Evolutionary conservation across 2,113 vertebrate genomes (phyloP).

Genomic region (Amia ocellicauda): DNA sequence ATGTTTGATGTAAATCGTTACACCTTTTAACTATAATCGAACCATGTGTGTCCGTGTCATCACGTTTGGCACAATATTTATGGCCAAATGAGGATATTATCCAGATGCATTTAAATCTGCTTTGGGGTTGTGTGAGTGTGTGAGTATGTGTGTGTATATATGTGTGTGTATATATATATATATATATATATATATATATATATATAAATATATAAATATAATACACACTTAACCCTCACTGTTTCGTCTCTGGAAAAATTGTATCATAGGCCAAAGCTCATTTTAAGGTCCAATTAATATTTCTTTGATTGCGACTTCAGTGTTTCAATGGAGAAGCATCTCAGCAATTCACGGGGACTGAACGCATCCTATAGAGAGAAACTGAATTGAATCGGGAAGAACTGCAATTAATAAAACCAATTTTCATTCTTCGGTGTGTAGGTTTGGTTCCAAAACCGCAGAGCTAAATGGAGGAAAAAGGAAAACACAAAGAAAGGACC

Average conservation of each 20-base stretch:
- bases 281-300: slow-evolving; percentile 5
- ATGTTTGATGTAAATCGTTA: too few species aligned
- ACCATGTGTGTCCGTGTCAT: too few species aligned
- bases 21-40: too few species aligned
- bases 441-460: slow-evolving; percentile 98
- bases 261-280: neutral
- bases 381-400: slow-evolving; percentile 9
- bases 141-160: too few species aligned
- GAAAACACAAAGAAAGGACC: slow-evolving; percentile 98
- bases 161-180: too few species aligned
- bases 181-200: too few species aligned
- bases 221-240: neutral
- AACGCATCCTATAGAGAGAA: slow-evolving; percentile 11
- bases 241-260: neutral
- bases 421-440: slow-evolving; percentile 67
- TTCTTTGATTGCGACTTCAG: neutral
- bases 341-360: slow-evolving; percentile 19
- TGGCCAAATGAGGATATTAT: too few species aligned
- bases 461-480: slow-evolving; percentile 98
- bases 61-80: too few species aligned
- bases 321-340: slow-evolving; percentile 19
- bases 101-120: too few species aligned
- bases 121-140: too few species aligned
- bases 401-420: slow-evolving; percentile 34
- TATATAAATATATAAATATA: too few species aligned